Evolutionary conservation across 1,140 invertebrate species (phyloP), one percentile per base, ranked within the genome.

Genomic region (Penaeus indicus): DNA sequence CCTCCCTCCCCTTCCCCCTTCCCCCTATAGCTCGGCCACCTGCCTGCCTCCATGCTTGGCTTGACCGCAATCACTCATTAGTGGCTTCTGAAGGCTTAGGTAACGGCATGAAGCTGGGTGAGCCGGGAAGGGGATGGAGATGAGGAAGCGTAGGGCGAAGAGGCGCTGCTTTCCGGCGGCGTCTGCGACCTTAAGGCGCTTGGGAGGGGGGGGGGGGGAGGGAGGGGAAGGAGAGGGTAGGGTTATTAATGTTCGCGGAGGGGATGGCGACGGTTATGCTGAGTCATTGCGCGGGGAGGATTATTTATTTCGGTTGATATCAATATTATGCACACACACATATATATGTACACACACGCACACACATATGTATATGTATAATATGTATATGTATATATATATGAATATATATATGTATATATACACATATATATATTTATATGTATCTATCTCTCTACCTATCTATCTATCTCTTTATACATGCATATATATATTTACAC

Each of bases 401-500:
- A 69, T 18, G 19, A 1, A 69, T 7, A 69, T 18, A 69, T 18
- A 69, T 18, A 69, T 11, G 19, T 11, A 69, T 11, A 69, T 11
- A 72, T 3, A 72, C 21, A 72, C 18, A 22, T 22, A 18, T 22
- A 72, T 22, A 72, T 72, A 72, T 72, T 10, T 69, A 32, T 72
- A 72, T 72, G n/a, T 72, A 72, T 72, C 7, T 18, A 69, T 32
- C 5, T 32, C 5, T 32, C 5, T 32, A 69, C 13, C 5, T 32
- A 69, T 32, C 5, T 69, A 69, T 69, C 5, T 69, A 69, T 69
- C 5, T 21, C 5, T 69, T 10, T 69, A 69, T 69, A 69, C 19
- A 69, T 69, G 19, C 19, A 69, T 69, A 69, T 69, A 69, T 69
- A 69, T 69, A 69, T 69, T 10, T 69, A 69, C 19, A 69, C 19